Conservation (phyloP, 1,140 invertebrate genomes). For the Ericerus pela region DNA sequence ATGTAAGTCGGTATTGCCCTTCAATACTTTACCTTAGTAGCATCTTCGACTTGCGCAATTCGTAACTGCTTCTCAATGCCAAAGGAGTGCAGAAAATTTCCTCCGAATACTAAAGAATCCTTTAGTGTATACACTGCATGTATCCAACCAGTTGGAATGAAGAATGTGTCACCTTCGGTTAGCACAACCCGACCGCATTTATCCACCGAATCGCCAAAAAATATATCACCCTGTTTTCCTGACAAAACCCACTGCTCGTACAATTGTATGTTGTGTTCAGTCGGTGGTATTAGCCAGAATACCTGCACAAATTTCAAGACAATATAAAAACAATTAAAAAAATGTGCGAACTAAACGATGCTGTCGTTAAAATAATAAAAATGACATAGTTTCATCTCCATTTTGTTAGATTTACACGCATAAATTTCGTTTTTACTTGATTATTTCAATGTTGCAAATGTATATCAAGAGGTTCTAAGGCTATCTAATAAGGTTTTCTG, state of each 20-base stretch:
- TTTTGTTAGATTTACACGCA: too few species aligned
- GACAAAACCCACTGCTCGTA: slow-evolving; percentile 91
- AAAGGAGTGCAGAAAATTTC: slow-evolving; percentile 93
- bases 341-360: too few species aligned
- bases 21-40: slow-evolving; percentile 44
- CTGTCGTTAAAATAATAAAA: too few species aligned
- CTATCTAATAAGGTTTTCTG: too few species aligned
- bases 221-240: slow-evolving; percentile 85
- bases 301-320: slow-evolving; percentile 31
- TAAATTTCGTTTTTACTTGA: too few species aligned
- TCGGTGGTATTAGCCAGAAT: slow-evolving; percentile 93
- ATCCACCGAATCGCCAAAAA: slow-evolving; percentile 88
- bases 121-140: slow-evolving; percentile 93
- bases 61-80: slow-evolving; percentile 72
- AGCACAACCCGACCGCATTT: slow-evolving; percentile 71
- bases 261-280: slow-evolving; percentile 72
- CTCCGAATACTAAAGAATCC: slow-evolving; percentile 93
- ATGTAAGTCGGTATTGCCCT: not conserved
- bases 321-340: slow-evolving; percentile 8
- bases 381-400: too few species aligned
- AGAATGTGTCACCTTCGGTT: slow-evolving; percentile 77
- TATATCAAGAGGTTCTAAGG: too few species aligned
- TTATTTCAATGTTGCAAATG: too few species aligned
- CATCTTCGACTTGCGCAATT: slow-evolving; percentile 86
- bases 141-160: slow-evolving; percentile 96